Percentiles rank a stretch among this genome's conserved stretches.
Conservation (phyloP, 2,113 vertebrate genomes). For the Hepsetus odoe region DNA sequence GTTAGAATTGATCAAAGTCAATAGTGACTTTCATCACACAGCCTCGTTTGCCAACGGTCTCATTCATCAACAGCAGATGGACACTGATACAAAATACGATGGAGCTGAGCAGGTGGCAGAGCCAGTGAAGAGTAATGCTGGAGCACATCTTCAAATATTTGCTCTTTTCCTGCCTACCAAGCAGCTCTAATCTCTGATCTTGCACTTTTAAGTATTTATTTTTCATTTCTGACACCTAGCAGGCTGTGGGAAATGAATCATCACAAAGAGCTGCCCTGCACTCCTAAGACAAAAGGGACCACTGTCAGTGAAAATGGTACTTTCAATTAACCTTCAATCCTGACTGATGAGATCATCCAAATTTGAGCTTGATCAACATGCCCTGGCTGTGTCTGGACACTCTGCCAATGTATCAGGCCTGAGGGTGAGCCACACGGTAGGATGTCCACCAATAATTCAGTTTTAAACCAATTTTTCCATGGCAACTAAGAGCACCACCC, state of each 20-base stretch:
- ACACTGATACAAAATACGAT: conserved; percentile 16
- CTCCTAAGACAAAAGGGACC: background rate
- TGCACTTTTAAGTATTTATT: conserved; percentile 31
- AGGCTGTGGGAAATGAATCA: conserved; percentile 29
- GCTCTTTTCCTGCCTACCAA: conserved; percentile 24
- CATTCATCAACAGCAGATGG: conserved; percentile 44
- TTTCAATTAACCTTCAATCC: background rate
- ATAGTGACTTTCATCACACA: conserved; percentile 52
- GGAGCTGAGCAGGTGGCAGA: background rate
- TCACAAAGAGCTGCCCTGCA: background rate
- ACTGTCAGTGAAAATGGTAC: background rate
- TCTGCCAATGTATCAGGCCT: background rate
- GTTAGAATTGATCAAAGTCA: conserved; percentile 53
- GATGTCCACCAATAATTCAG: background rate
- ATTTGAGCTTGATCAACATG: background rate
- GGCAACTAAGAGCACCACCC: background rate
- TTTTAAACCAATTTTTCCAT: background rate
- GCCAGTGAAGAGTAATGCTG: conserved; percentile 17
- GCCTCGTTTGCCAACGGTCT: conserved; percentile 12
- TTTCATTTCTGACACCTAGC: conserved; percentile 45
- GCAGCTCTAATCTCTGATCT: conserved; percentile 43
- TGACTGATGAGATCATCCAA: background rate
- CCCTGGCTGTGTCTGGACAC: background rate
- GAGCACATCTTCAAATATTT: conserved; percentile 28
- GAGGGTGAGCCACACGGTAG: background rate